Evolutionary conservation across 1,140 invertebrate species (phyloP).

Genomic region (Brachionus asplanchnoidis): DNA sequence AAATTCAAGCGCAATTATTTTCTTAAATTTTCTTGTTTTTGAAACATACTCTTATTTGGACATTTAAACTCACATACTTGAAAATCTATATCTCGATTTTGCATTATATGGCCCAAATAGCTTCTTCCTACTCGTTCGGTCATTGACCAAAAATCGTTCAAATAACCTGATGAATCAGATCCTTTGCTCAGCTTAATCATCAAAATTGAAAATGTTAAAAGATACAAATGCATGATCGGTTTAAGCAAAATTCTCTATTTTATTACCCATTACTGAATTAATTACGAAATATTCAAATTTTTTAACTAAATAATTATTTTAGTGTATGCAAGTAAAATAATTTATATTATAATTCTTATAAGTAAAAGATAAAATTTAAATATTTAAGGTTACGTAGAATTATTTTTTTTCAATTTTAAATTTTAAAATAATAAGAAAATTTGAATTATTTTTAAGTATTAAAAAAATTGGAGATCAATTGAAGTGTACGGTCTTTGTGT

Average conservation of each 20-base stretch:
- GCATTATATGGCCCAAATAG: neutral
- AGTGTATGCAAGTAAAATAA: no score
- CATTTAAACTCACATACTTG: neutral
- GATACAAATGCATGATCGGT: neutral
- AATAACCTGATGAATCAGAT: neutral
- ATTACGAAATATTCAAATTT: no score
- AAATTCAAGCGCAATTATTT: neutral
- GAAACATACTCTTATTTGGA: neutral
- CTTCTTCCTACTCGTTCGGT: neutral
- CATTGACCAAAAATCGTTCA: neutral
- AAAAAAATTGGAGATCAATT: no score
- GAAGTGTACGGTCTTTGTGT: no score
- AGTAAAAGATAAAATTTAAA: no score
- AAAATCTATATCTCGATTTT: neutral
- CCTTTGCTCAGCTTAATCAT: neutral
- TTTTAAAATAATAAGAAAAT: no score
- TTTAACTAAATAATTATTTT: no score
- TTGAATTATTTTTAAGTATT: no score
- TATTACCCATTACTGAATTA: no score
- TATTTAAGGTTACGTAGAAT: no score
- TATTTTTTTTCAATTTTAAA: no score
- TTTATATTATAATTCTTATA: no score
- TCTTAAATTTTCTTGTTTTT: neutral
- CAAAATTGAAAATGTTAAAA: neutral
- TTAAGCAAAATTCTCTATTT: neutral